These are phyloP conservation scores for Apotomis betuletana DNA, from an alignment of 2,888 invertebrate genomes.

Conservation along the genomic window DNA sequence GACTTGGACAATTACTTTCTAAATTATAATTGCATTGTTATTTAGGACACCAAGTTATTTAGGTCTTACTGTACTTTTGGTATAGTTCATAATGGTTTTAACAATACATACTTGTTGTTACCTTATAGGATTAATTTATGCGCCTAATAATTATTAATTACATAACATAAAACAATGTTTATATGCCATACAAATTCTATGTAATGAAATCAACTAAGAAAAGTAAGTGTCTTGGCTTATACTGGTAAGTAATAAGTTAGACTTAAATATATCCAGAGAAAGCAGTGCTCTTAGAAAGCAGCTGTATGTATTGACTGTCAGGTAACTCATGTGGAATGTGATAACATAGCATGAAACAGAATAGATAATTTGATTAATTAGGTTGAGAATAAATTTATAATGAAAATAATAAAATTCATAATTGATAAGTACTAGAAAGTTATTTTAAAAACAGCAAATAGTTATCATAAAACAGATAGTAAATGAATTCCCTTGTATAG, in stretches of 20 bases:
- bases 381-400: too few relatives aligned
- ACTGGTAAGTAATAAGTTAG: too few relatives aligned
- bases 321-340: neutral
- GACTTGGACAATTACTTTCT: slow-evolving; percentile 35
- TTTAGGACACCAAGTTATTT: slow-evolving; percentile 37
- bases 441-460: neutral
- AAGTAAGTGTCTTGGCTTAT: too few relatives aligned
- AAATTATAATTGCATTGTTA: slow-evolving; percentile 29
- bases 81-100: neutral
- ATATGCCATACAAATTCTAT: too few relatives aligned
- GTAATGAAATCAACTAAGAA: too few relatives aligned
- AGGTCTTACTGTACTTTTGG: slow-evolving; percentile 30
- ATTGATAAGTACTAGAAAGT: neutral
- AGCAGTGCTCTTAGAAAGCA: slow-evolving; percentile 7
- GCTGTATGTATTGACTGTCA: neutral
- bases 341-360: too few relatives aligned
- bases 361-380: too few relatives aligned
- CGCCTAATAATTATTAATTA: too few relatives aligned
- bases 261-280: neutral
- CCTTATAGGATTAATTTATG: neutral
- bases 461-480: too few relatives aligned
- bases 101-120: neutral
- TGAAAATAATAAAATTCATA: too few relatives aligned
- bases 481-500: neutral
- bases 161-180: too few relatives aligned